Percentiles rank a stretch among this genome's conserved stretches.
phyloP scores from a whole-genome alignment of 2,888 invertebrate species.

The Trypoxylon attenuatum region DNA sequence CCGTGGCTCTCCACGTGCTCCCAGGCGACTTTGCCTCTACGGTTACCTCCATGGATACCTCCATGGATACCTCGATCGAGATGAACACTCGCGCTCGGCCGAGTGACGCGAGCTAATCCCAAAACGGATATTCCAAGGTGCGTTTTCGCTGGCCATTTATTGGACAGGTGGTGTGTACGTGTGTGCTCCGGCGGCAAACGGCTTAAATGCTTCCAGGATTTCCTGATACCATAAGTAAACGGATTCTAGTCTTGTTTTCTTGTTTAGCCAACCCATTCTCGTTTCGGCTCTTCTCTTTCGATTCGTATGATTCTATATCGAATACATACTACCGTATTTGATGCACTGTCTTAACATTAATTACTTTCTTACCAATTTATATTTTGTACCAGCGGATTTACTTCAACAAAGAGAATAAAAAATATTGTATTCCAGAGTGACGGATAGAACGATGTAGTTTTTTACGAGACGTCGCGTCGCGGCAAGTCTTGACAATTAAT shows the following conservation, averaged over 20 bases:
- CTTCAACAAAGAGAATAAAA: neutral
- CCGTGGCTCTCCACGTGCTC: constrained; percentile 26
- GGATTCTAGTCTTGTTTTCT: too few species aligned
- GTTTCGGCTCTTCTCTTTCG: neutral
- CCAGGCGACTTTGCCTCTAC: constrained; percentile 14
- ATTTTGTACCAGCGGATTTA: neutral
- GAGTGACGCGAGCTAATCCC: neutral
- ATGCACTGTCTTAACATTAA: neutral
- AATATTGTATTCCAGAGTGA: neutral
- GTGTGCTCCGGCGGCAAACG: neutral
- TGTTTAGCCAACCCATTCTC: neutral
- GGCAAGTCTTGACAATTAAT: constrained; percentile 40
- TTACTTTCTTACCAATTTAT: neutral
- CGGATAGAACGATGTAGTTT: constrained; percentile 38
- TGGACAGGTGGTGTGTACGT: neutral
- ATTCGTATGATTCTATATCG: too few species aligned
- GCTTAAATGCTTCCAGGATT: neutral
- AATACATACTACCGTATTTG: too few species aligned
- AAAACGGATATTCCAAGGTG: neutral
- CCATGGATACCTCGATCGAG: neutral
- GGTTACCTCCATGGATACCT: neutral
- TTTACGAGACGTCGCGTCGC: neutral
- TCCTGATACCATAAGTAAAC: neutral
- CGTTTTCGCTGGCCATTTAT: neutral
- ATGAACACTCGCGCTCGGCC: neutral